Base-by-base conservation (phyloP, 2,888 invertebrate species). In the Cistogaster globosa region DNA sequence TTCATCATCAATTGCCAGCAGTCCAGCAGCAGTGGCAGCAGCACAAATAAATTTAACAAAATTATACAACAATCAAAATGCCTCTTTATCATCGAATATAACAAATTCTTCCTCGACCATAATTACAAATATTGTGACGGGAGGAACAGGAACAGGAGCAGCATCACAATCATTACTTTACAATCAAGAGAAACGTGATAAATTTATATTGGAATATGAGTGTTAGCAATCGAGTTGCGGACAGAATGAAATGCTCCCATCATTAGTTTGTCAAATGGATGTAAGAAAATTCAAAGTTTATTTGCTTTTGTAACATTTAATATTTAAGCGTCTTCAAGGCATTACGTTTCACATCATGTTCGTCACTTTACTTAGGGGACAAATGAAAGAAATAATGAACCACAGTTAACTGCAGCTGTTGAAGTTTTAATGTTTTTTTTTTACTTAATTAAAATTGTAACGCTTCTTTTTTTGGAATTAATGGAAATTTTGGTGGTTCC, bases 201-300 rank as follows among this genome's bases (percentile, higher is more conserved):
- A 90, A 79, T 92, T 91, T 85, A 90, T 92, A 71, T 84, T 92
- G 63, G 92, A 92, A 86, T 92, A 92, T 87, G 91, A 92, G 88
- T 92, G 92, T 92, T 92, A 92, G 91, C 90, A 87, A 84, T 69
- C 75, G 53, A n/a, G 9, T 22, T 20, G 20, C 5, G 48, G 22
- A 18, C 12, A 36, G n/a, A 36, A 20, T 42, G 12, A 42, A 42
- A 12, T 7, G 32, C 8, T 32, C 7, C 6, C 1, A 42, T 42
- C 42, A 42, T 42, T 42, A 12, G 42, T 12, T 11, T 42, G 42
- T 12, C 42, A 42, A 7, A 12, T 42, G 42, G 2, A 20, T 38
- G 4, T 18, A 32, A 38, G 38, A 20, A 8, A 36, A 53, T 22
- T 53, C 0, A 18, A 69, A 38, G 18, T n/a, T 48, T 48, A 32